Conservation (phyloP, 1,140 invertebrate species). For the Mycetomoellerius zeteki region DNA sequence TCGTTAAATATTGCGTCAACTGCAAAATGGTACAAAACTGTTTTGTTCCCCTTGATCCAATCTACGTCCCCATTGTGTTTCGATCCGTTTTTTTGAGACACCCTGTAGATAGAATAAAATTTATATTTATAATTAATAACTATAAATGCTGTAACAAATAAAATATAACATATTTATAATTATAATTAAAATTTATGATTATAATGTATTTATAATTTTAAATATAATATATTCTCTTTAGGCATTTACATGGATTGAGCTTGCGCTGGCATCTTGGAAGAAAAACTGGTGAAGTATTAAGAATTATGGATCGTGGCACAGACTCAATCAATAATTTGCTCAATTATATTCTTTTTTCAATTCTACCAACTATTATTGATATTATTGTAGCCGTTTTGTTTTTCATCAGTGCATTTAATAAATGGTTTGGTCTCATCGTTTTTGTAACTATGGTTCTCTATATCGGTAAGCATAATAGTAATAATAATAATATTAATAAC, state of each 20-base stretch:
- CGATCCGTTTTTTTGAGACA: no score
- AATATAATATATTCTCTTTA: slow-evolving; percentile 75
- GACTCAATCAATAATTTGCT: slow-evolving; percentile 97
- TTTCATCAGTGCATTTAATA: slow-evolving; percentile 95
- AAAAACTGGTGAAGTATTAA: slow-evolving; percentile 98
- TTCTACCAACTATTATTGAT: slow-evolving; percentile 96
- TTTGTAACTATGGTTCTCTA: slow-evolving; percentile 97
- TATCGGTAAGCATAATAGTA: slow-evolving; percentile 91
- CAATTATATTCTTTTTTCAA: slow-evolving; percentile 95
- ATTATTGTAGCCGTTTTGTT: slow-evolving; percentile 97
- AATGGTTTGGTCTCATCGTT: slow-evolving; percentile 97
- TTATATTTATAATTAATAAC: no score
- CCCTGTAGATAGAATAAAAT: no score
- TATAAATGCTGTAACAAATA: no score
- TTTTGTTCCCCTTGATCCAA: no score
- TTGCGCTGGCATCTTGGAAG: slow-evolving; percentile 96
- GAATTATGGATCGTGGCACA: slow-evolving; percentile 98
- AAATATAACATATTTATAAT: no score
- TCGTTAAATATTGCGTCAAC: no score
- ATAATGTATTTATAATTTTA: slow-evolving; percentile 27
- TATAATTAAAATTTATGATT: no score
- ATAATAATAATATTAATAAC: slow-evolving; percentile 3
- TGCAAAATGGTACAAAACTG: no score
- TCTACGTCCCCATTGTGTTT: no score
- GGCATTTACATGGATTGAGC: slow-evolving; percentile 95